Evolutionary conservation across 2,113 vertebrate genomes (phyloP).

Genomic region (Microtus richardsoni): DNA sequence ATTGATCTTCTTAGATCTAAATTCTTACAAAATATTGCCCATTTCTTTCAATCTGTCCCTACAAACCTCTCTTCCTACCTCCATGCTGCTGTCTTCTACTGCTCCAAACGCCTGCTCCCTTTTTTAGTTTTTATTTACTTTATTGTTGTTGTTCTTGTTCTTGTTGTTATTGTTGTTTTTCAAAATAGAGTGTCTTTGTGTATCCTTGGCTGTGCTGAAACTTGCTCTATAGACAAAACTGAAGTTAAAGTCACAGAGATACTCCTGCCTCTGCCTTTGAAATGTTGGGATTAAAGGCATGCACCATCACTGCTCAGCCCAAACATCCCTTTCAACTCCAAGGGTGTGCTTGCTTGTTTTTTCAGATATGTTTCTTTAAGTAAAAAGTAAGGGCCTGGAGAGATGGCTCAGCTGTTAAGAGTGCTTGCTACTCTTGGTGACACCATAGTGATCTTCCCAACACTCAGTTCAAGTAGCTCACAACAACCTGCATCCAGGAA

Average conservation of each 20-base stretch:
- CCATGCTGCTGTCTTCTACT: background rate
- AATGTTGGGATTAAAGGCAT: background rate
- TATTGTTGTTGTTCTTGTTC: too few relatives aligned
- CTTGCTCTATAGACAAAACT: background rate
- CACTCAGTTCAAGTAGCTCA: background rate
- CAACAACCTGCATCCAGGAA: background rate
- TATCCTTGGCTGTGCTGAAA: background rate
- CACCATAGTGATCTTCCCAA: background rate
- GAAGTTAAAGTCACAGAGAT: background rate
- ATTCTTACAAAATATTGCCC: background rate
- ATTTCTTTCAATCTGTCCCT: background rate
- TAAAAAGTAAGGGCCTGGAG: background rate
- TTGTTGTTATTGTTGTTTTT: background rate
- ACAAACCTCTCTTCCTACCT: background rate
- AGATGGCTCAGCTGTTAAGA: background rate
- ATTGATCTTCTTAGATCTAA: constrained; percentile 5
- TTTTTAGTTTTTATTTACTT: background rate
- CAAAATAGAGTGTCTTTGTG: background rate
- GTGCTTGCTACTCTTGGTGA: background rate
- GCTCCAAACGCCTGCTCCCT: background rate
- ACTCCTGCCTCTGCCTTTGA: background rate
- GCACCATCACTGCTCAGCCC: background rate
- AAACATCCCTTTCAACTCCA: background rate
- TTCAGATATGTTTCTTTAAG: background rate
- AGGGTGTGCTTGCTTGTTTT: background rate